These are phyloP conservation scores for Heliconius sara DNA, from an alignment of 2,888 invertebrate species.

Conservation along the genomic window DNA sequence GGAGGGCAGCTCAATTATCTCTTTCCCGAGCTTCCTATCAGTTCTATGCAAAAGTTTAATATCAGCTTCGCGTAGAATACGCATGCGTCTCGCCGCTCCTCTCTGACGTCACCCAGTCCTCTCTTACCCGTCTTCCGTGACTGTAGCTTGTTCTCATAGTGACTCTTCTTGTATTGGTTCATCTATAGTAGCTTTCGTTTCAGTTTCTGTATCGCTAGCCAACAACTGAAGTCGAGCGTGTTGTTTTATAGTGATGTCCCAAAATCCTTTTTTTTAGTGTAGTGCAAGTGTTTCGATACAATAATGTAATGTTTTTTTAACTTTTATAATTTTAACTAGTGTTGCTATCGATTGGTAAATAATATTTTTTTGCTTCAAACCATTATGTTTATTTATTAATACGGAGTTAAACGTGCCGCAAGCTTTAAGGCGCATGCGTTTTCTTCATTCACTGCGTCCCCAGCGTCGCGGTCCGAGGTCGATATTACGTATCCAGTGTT, in stretches of 20 bases:
- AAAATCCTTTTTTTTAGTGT: neutral
- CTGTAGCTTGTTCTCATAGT: conserved; percentile 46
- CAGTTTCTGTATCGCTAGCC: neutral
- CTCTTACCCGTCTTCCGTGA: conserved; percentile 61
- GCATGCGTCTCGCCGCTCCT: conserved; percentile 75
- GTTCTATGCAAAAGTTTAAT: conserved; percentile 31
- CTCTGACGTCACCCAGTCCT: conserved; percentile 75
- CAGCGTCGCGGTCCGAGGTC: conserved; percentile 43
- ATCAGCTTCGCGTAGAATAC: conserved; percentile 49
- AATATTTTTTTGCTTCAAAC: conserved; percentile 15
- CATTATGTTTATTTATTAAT: conserved; percentile 51
- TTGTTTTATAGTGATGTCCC: neutral
- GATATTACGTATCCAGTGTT: conserved; percentile 44
- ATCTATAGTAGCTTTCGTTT: neutral
- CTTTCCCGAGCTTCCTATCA: conserved; percentile 29
- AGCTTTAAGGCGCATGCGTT: conserved; percentile 60
- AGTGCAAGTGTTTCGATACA: conserved; percentile 11
- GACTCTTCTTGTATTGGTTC: conserved; percentile 16
- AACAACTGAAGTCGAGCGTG: neutral
- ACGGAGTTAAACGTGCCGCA: conserved; percentile 49
- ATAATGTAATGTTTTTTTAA: neutral
- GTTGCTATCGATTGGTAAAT: conserved; percentile 26
- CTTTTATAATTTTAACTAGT: neutral
- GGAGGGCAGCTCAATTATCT: conserved; percentile 32
- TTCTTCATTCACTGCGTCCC: conserved; percentile 63